Conservation (phyloP, 2,113 vertebrate genomes). For the Rhynchomys soricoides region DNA sequence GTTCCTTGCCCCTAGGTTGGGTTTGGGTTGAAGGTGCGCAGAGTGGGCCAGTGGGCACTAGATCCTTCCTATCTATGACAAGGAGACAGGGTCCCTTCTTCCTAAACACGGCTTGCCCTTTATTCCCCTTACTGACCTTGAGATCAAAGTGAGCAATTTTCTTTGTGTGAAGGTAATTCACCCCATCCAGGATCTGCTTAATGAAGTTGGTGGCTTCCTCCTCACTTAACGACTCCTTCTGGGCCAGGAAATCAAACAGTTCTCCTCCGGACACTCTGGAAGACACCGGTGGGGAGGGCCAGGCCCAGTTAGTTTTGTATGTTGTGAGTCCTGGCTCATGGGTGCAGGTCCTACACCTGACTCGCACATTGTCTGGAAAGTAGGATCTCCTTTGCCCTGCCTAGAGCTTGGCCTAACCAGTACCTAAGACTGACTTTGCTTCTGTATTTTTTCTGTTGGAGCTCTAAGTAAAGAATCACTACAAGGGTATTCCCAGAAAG, state of each 20-base stretch:
- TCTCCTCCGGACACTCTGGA: conserved; percentile 96
- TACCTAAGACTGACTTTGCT: background rate
- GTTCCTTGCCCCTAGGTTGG: background rate
- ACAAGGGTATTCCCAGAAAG: background rate
- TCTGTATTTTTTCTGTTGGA: background rate
- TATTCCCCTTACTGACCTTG: conserved; percentile 89
- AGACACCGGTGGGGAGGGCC: conserved; percentile 63
- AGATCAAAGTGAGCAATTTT: conserved; percentile 97
- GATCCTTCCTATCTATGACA: background rate
- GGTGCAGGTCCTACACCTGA: background rate
- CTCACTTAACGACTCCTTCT: conserved; percentile 97
- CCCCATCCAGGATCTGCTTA: conserved; percentile 97
- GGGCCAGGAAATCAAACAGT: conserved; percentile 97
- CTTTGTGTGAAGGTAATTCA: conserved; percentile 95
- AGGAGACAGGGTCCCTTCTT: background rate
- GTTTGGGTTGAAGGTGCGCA: no score
- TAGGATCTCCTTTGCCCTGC: background rate
- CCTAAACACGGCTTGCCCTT: background rate
- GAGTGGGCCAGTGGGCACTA: background rate
- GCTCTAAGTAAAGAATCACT: background rate
- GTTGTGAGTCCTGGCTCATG: background rate
- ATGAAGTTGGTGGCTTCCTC: conserved; percentile 98
- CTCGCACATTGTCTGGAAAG: background rate
- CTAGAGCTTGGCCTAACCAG: background rate
- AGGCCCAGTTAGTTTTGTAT: background rate